Evolutionary conservation across 2,888 invertebrate genomes (phyloP).

Genomic region (Andrena bicolor): DNA sequence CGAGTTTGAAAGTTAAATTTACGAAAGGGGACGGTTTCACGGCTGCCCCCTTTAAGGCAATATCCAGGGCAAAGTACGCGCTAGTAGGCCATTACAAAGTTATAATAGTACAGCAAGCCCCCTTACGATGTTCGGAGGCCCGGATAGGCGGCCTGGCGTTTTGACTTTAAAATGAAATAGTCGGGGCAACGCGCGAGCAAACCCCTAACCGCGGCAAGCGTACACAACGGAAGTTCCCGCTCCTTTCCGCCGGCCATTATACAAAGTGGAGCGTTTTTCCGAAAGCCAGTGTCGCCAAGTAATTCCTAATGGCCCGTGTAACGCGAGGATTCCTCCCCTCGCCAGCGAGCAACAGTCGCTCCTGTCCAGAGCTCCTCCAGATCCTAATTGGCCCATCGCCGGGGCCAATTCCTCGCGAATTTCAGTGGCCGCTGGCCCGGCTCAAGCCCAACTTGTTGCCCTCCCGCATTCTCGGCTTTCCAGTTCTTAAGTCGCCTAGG

Average conservation of each 20-base stretch:
- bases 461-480: background rate
- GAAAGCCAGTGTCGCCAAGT: slow-evolving; percentile 31
- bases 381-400: slow-evolving; percentile 38
- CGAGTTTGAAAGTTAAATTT: slow-evolving; percentile 58
- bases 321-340: slow-evolving; percentile 12
- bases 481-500: background rate
- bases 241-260: slow-evolving; percentile 42
- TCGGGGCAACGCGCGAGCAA: slow-evolving; percentile 38
- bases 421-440: background rate
- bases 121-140: slow-evolving; percentile 54
- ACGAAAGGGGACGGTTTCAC: slow-evolving; percentile 48
- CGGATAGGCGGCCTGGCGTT: slow-evolving; percentile 48
- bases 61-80: slow-evolving; percentile 67
- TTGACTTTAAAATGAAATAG: slow-evolving; percentile 70
- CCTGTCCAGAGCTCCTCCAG: slow-evolving; percentile 9
- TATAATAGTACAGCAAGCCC: slow-evolving; percentile 65
- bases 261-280: slow-evolving; percentile 54
- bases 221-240: slow-evolving; percentile 46
- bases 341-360: slow-evolving; percentile 20
- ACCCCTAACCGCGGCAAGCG: slow-evolving; percentile 18
- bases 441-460: slow-evolving; percentile 42
- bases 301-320: slow-evolving; percentile 55
- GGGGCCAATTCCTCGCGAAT: slow-evolving; percentile 15
- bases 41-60: slow-evolving; percentile 62
- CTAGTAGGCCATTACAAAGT: slow-evolving; percentile 69